Conservation (phyloP, 2,888 invertebrate species). For the Oscheius onirici region DNA sequence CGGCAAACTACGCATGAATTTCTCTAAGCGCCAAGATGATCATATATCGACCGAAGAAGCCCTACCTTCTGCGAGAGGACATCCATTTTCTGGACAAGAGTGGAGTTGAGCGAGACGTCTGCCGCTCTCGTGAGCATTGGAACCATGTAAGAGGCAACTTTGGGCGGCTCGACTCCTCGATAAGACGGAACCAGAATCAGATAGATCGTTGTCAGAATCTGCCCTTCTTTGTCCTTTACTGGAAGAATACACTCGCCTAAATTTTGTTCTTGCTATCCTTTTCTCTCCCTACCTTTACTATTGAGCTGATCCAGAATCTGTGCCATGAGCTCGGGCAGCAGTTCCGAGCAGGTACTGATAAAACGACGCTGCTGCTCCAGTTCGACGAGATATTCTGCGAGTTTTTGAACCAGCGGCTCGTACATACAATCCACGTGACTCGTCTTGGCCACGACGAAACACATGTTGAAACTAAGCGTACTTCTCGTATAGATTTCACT, state of each 20-base stretch:
- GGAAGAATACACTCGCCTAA: conserved; percentile 60
- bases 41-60: no score
- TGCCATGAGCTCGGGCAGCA: conserved; percentile 54
- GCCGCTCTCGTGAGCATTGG: conserved; percentile 61
- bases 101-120: conserved; percentile 30
- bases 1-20: no score
- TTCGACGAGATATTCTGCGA: conserved; percentile 67
- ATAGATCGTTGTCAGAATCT: conserved; percentile 56
- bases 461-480: conserved; percentile 65
- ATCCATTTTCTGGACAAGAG: conserved; percentile 64
- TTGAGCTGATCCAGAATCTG: conserved; percentile 60
- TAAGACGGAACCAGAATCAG: conserved; percentile 67
- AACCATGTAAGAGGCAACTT: conserved; percentile 62
- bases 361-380: conserved; percentile 61
- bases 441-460: conserved; percentile 65
- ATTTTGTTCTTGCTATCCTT: conserved; percentile 26
- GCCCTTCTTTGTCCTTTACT: conserved; percentile 43
- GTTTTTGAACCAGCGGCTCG: conserved; percentile 70
- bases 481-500: conserved; percentile 50
- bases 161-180: conserved; percentile 64
- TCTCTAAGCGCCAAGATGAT: not conserved
- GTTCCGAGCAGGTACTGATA: not conserved
- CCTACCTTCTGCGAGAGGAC: conserved; percentile 67
- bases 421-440: conserved; percentile 63
- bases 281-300: conserved; percentile 47